Conservation (phyloP, 2,113 vertebrate genomes). For the Podocnemis expansa region DNA sequence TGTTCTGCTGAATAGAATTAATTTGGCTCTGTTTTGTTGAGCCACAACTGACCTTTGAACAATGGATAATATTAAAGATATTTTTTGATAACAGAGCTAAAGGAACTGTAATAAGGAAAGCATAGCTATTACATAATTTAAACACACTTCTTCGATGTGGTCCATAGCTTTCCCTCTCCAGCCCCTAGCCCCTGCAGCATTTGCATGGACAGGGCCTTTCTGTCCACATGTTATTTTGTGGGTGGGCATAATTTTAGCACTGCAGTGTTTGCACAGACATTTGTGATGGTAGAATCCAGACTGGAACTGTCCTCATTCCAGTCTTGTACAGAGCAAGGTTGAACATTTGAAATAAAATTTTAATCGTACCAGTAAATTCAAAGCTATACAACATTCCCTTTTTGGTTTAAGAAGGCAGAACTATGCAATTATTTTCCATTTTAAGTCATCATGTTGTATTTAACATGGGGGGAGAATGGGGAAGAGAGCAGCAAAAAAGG, state of each 20-base stretch:
- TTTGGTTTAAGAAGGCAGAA: not conserved
- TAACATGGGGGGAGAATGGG: not conserved
- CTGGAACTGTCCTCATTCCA: not conserved
- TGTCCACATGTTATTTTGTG: not conserved
- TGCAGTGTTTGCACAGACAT: conserved; percentile 70
- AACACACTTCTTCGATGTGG: not conserved
- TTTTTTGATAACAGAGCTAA: conserved; percentile 80
- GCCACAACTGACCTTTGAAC: conserved; percentile 75
- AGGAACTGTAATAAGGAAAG: not conserved
- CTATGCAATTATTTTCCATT: conserved; percentile 31
- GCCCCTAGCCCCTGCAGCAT: not conserved
- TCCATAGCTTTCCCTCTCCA: not conserved
- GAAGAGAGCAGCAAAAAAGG: not conserved
- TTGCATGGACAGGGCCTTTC: fast-evolving
- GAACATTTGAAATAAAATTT: not conserved
- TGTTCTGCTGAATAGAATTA: conserved; percentile 69
- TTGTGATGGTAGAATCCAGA: not conserved
- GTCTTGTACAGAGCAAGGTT: not conserved
- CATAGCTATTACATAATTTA: not conserved
- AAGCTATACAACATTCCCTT: not conserved
- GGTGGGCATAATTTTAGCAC: conserved; percentile 26
- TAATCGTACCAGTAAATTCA: fast-evolving
- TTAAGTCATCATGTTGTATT: not conserved
- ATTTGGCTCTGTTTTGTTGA: conserved; percentile 80
- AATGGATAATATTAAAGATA: conserved; percentile 68